These are phyloP conservation scores for Lucinisca nassula DNA, from an alignment of 2,888 invertebrate genomes.

Conservation along the genomic window DNA sequence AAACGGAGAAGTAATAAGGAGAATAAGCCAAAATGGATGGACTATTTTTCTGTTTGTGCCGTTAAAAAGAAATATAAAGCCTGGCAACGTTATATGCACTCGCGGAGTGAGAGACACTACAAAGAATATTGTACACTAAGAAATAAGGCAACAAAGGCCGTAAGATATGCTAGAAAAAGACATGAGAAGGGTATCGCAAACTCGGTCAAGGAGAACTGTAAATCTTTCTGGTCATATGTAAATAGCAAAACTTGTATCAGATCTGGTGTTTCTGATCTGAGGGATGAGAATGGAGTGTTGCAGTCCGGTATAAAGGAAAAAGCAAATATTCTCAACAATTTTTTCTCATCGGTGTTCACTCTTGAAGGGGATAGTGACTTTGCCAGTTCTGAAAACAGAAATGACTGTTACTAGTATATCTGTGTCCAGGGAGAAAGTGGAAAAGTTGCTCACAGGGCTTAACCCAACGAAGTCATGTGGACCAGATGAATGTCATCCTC, in stretches of 20 bases:
- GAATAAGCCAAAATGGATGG: slow-evolving; percentile 30
- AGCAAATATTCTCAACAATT: too few species aligned
- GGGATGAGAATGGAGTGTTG: too few species aligned
- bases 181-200: slow-evolving; percentile 17
- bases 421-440: too few species aligned
- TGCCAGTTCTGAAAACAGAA: too few species aligned
- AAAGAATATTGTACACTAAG: slow-evolving; percentile 22
- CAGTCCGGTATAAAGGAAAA: too few species aligned
- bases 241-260: slow-evolving; percentile 6
- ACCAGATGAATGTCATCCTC: too few species aligned
- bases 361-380: too few species aligned
- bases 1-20: background rate
- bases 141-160: slow-evolving; percentile 26
- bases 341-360: too few species aligned
- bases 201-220: background rate
- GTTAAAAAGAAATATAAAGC: slow-evolving; percentile 35
- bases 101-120: slow-evolving; percentile 6
- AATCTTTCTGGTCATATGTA: slow-evolving; percentile 32
- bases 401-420: too few species aligned
- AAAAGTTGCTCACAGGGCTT: too few species aligned
- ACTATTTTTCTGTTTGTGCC: slow-evolving; percentile 14
- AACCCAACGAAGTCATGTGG: too few species aligned
- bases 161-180: background rate
- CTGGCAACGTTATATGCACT: slow-evolving; percentile 19
- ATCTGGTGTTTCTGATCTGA: too few species aligned